phyloP scores from a whole-genome alignment of 2,797 vertebrate genomes.

The Galaxias olidus region DNA sequence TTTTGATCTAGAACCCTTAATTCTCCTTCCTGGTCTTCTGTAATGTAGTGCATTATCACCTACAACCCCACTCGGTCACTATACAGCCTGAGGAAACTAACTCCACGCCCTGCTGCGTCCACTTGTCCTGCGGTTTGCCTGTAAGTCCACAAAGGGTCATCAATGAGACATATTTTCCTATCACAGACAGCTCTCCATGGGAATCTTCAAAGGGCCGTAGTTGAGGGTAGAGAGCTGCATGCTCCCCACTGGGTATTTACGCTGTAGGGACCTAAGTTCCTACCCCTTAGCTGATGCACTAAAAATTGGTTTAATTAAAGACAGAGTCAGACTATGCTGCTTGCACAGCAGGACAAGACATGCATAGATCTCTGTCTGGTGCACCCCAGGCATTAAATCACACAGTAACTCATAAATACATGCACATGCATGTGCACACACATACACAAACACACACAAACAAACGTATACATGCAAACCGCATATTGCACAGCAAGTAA shows the following conservation, averaged over 20 bases:
- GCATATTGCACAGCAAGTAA: conserved; percentile 32
- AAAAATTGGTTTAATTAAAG: conserved; percentile 63
- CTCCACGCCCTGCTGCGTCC: conserved; percentile 51
- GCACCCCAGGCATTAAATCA: background rate
- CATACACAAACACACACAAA: background rate
- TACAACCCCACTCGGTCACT: conserved; percentile 27
- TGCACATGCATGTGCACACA: too few relatives aligned
- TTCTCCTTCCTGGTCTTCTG: conserved; percentile 24
- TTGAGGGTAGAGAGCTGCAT: conserved; percentile 54
- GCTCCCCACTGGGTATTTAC: conserved; percentile 73
- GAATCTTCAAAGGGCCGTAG: conserved; percentile 67
- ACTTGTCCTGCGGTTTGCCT: conserved; percentile 57
- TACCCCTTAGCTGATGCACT: conserved; percentile 50
- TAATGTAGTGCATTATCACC: conserved; percentile 21
- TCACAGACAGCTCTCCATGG: conserved; percentile 67
- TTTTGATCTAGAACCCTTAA: conserved; percentile 35
- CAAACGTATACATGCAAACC: conserved; percentile 36
- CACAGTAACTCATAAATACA: too few relatives aligned
- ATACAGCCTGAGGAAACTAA: conserved; percentile 27
- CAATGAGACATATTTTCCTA: conserved; percentile 73
- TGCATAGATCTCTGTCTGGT: conserved; percentile 55
- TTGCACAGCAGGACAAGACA: conserved; percentile 58
- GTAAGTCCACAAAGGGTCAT: conserved; percentile 62
- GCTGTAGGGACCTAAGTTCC: conserved; percentile 58
- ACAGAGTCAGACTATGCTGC: conserved; percentile 58